phyloP scores from a whole-genome alignment of 2,888 invertebrate genomes.

The Watsonalla cultraria region DNA sequence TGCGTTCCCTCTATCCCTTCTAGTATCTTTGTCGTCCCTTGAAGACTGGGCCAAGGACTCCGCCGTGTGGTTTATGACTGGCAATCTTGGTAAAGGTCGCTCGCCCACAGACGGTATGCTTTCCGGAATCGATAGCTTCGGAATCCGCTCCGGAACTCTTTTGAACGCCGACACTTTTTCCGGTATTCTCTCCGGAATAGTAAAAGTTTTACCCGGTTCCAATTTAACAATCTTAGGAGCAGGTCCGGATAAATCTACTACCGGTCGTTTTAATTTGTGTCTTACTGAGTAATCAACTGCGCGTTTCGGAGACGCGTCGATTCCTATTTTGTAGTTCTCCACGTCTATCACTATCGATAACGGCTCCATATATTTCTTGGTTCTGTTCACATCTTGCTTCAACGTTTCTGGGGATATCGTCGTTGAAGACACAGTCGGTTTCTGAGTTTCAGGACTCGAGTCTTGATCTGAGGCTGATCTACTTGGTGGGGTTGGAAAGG shows the following conservation, averaged over 20 bases:
- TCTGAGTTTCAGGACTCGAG: slow-evolving; percentile 72
- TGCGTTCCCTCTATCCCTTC: slow-evolving; percentile 26
- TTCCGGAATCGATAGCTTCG: slow-evolving; percentile 50
- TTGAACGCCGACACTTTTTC: slow-evolving; percentile 49
- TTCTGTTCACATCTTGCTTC: slow-evolving; percentile 51
- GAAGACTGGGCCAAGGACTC: slow-evolving; percentile 56
- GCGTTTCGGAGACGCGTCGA: slow-evolving; percentile 69
- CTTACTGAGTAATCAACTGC: slow-evolving; percentile 70
- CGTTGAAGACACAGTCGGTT: slow-evolving; percentile 74
- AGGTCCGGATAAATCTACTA: slow-evolving; percentile 46
- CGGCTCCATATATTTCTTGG: slow-evolving; percentile 66
- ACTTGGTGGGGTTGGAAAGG: slow-evolving; percentile 80
- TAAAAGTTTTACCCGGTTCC: slow-evolving; percentile 33
- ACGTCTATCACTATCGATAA: slow-evolving; percentile 71
- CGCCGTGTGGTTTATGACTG: slow-evolving; percentile 70
- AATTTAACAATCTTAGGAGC: slow-evolving; percentile 47
- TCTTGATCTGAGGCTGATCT: slow-evolving; percentile 78
- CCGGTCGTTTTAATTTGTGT: slow-evolving; percentile 59
- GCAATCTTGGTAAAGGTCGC: slow-evolving; percentile 28
- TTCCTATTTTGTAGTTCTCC: slow-evolving; percentile 70
- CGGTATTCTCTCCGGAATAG: slow-evolving; percentile 26
- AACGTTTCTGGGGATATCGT: slow-evolving; percentile 69
- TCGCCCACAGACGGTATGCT: slow-evolving; percentile 50
- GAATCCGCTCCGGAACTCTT: slow-evolving; percentile 36
- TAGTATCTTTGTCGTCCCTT: slow-evolving; percentile 18